Conservation (phyloP, 2,888 invertebrate species). For the Metalampra italica region DNA sequence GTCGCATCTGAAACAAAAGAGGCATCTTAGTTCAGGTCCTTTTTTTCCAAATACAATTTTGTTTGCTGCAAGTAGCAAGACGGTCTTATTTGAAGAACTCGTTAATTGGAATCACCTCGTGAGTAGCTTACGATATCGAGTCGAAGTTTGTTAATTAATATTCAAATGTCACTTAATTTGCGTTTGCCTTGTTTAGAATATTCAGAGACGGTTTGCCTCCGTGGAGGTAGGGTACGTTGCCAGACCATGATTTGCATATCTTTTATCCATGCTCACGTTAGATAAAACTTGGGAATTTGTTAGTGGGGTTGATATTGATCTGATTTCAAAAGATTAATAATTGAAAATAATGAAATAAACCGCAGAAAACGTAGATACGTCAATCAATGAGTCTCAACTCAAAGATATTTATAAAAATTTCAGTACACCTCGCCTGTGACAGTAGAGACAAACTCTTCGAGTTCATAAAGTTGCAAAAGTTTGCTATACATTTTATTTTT, state of each 20-base stretch:
- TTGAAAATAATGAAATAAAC: too few relatives aligned
- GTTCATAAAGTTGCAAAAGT: too few relatives aligned
- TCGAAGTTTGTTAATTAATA: slow-evolving; percentile 23
- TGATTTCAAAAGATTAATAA: background rate
- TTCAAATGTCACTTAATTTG: slow-evolving; percentile 26
- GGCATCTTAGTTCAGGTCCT: too few relatives aligned
- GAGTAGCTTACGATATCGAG: slow-evolving; percentile 4
- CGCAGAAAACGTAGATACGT: too few relatives aligned
- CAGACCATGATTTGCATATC: slow-evolving; percentile 17
- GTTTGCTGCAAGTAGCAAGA: too few relatives aligned
- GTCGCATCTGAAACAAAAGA: slow-evolving; percentile 63
- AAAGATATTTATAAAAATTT: too few relatives aligned
- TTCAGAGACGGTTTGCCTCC: slow-evolving; percentile 19
- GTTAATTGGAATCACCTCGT: slow-evolving; percentile 4
- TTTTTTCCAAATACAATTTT: background rate
- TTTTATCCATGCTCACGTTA: slow-evolving; percentile 6
- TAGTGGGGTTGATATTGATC: background rate
- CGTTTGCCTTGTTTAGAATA: slow-evolving; percentile 22
- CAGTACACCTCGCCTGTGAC: too few relatives aligned
- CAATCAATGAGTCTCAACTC: too few relatives aligned
- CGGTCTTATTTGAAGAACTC: background rate
- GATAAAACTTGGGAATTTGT: slow-evolving; percentile 9
- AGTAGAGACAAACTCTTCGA: too few relatives aligned
- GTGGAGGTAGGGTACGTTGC: slow-evolving; percentile 2
- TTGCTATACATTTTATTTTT: too few relatives aligned